Percentiles rank a stretch among this genome's conserved stretches.
phyloP scores from a whole-genome alignment of 2,797 vertebrate species.

The Amniataba percoides region DNA sequence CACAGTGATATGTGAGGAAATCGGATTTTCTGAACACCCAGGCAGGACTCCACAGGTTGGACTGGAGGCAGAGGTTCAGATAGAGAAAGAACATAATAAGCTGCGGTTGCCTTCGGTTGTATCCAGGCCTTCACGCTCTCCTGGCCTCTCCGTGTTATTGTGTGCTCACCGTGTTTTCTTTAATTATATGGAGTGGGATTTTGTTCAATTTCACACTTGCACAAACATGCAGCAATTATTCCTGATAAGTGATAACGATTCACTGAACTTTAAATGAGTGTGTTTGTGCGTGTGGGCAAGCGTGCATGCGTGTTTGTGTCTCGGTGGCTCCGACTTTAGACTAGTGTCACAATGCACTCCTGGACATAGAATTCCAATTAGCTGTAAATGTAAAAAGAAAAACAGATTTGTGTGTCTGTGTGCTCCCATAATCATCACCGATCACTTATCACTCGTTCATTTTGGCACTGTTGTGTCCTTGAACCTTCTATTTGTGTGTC shows the following conservation, averaged over 20 bases:
- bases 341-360: conserved; percentile 50
- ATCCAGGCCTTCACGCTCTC: conserved; percentile 63
- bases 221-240: conserved; percentile 83
- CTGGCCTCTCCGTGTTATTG: conserved; percentile 68
- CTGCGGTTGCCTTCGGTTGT: conserved; percentile 60
- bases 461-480: conserved; percentile 33
- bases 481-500: conserved; percentile 20
- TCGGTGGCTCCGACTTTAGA: conserved; percentile 41
- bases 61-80: conserved; percentile 47
- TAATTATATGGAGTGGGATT: conserved; percentile 82
- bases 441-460: conserved; percentile 30
- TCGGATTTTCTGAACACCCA: conserved; percentile 36
- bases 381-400: conserved; percentile 29
- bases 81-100: conserved; percentile 58
- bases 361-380: conserved; percentile 55
- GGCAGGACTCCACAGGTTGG: conserved; percentile 57
- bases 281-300: conserved; percentile 53
- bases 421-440: conserved; percentile 21
- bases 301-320: conserved; percentile 43
- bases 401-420: conserved; percentile 23
- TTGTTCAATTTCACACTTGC: conserved; percentile 85
- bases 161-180: conserved; percentile 75
- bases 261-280: conserved; percentile 71
- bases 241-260: conserved; percentile 82
- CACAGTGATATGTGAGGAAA: conserved; percentile 44